Conservation (phyloP, 1,140 invertebrate genomes). For the Tetramorium parvispinum region DNA sequence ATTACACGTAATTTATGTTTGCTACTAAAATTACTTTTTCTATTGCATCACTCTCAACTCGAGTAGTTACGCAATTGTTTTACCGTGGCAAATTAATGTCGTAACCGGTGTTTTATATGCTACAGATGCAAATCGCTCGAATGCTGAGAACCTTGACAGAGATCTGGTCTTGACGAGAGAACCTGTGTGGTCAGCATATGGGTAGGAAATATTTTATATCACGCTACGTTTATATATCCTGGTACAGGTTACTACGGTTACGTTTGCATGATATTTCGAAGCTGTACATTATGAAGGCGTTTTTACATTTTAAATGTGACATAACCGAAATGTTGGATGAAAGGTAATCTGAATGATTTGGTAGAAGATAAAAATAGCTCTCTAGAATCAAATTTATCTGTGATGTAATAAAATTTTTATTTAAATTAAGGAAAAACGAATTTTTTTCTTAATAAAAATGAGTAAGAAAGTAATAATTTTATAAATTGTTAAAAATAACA, state of each 20-base stretch:
- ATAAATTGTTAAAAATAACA: neutral
- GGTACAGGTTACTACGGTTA: neutral
- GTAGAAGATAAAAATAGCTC: neutral
- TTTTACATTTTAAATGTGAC: slow-evolving; percentile 30
- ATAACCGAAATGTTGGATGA: neutral
- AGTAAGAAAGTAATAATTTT: neutral
- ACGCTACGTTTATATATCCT: neutral
- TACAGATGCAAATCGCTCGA: slow-evolving; percentile 17
- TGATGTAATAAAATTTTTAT: neutral
- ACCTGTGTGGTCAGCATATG: neutral
- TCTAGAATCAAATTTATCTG: neutral
- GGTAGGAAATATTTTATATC: slow-evolving; percentile 30
- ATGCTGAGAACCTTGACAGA: slow-evolving; percentile 34
- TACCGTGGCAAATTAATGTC: neutral
- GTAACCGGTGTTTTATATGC: neutral
- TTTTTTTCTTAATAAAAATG: neutral
- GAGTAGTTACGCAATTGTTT: slow-evolving; percentile 9
- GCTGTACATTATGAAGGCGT: neutral
- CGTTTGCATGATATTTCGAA: slow-evolving; percentile 35
- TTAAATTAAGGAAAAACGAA: neutral
- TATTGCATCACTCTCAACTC: neutral
- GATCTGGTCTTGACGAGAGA: slow-evolving; percentile 35
- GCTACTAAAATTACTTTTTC: slow-evolving; percentile 11
- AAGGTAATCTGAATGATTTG: neutral
- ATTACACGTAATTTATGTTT: slow-evolving; percentile 13